These are phyloP conservation scores for Drosophila simulans DNA, from an alignment of 1,140 invertebrate genomes.

Conservation along the genomic window DNA sequence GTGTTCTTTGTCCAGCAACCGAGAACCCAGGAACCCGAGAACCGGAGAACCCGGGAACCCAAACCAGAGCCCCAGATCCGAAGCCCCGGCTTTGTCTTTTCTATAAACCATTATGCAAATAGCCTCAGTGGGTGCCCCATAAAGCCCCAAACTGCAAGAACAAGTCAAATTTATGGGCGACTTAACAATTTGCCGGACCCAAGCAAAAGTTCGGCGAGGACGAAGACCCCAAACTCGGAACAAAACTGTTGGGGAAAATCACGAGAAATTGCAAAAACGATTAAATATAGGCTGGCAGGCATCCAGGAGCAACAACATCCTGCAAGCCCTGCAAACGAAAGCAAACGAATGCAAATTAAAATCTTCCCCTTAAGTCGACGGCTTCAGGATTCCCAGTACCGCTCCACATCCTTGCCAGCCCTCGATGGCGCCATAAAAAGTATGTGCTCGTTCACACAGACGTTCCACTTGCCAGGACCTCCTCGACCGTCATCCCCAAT, in stretches of 20 bases:
- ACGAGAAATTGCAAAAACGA: conserved; percentile 76
- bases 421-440: conserved; percentile 72
- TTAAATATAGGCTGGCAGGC: conserved; percentile 71
- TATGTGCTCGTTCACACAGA: conserved; percentile 56
- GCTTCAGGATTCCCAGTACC: conserved; percentile 14
- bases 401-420: conserved; percentile 7
- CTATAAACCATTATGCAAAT: conserved; percentile 83
- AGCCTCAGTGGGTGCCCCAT: conserved; percentile 56
- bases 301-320: conserved; percentile 48
- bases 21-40: too few species aligned
- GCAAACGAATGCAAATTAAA: conserved; percentile 84
- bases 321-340: conserved; percentile 79
- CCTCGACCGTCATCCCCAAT: conserved; percentile 8
- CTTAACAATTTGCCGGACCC: conserved; percentile 75
- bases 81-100: conserved; percentile 70
- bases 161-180: conserved; percentile 84
- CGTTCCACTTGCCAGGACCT: conserved; percentile 49
- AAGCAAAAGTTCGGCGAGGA: conserved; percentile 11
- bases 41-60: not conserved
- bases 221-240: conserved; percentile 1
- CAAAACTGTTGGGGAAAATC: conserved; percentile 65
- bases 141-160: conserved; percentile 48
- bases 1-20: conserved; percentile 8
- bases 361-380: conserved; percentile 72
- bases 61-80: conserved; percentile 2